These are phyloP conservation scores for Porites cylindrica DNA, from an alignment of 92 coral and sea anemone genomes.

Conservation along the genomic window DNA sequence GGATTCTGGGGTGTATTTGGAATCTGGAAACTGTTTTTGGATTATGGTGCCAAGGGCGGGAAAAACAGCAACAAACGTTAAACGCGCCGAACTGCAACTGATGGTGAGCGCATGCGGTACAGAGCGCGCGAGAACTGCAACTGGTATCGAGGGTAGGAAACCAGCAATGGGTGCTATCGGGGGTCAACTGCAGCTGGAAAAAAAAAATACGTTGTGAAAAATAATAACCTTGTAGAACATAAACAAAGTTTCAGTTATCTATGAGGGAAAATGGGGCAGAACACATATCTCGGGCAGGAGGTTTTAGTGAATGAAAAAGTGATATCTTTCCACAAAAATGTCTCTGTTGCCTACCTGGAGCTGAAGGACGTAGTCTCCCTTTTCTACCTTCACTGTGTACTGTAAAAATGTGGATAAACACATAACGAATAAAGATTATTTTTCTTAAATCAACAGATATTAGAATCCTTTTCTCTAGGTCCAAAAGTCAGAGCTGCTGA, in stretches of 20 bases:
- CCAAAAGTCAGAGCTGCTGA: too few relatives aligned
- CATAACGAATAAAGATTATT: neutral
- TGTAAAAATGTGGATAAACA: conserved; percentile 31
- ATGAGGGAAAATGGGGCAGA: too few relatives aligned
- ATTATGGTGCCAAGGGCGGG: neutral
- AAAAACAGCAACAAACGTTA: neutral
- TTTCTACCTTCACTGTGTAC: conserved; percentile 93
- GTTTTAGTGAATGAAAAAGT: neutral
- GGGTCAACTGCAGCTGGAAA: neutral
- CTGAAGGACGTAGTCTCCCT: conserved; percentile 88
- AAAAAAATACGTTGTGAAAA: too few relatives aligned
- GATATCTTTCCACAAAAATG: neutral
- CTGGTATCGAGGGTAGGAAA: neutral
- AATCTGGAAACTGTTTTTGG: too few relatives aligned
- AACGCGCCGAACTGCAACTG: too few relatives aligned
- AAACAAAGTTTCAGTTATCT: too few relatives aligned
- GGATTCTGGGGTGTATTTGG: too few relatives aligned
- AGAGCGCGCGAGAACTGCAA: too few relatives aligned
- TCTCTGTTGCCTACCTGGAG: conserved; percentile 72
- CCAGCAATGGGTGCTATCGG: neutral
- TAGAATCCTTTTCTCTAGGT: too few relatives aligned
- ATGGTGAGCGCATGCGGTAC: too few relatives aligned
- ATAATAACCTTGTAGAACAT: too few relatives aligned
- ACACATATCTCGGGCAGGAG: neutral
- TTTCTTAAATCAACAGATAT: too few relatives aligned